phyloP scores from a whole-genome alignment of 2,113 vertebrate genomes.

The Jacana jacana region DNA sequence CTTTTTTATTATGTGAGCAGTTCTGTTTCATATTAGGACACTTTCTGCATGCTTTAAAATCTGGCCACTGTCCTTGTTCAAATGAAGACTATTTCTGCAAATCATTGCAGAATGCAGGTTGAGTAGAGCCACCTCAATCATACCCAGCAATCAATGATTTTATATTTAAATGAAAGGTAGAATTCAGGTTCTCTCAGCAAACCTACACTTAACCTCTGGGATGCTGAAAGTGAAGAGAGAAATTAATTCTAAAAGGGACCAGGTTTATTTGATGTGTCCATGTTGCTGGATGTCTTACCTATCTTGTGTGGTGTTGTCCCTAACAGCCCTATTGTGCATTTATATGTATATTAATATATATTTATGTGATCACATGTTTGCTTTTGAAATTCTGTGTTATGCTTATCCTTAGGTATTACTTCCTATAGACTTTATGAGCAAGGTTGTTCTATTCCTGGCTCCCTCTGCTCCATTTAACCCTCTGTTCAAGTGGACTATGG shows the following conservation, averaged over 20 bases:
- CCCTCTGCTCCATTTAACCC: neutral
- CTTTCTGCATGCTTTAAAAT: neutral
- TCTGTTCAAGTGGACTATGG: neutral
- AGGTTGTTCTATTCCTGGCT: neutral
- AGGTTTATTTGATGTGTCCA: neutral
- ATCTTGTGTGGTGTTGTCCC: neutral
- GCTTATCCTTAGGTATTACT: neutral
- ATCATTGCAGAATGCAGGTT: neutral
- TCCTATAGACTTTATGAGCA: neutral
- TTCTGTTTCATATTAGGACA: neutral
- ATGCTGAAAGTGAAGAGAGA: neutral
- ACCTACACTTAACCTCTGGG: neutral
- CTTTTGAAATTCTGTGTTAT: neutral
- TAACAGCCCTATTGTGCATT: neutral
- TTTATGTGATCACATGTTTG: neutral
- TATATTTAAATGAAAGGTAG: neutral
- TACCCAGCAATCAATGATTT: rapidly evolving
- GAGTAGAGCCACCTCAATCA: neutral
- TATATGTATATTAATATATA: neutral
- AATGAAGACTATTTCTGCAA: neutral
- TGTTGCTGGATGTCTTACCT: neutral
- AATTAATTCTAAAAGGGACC: neutral
- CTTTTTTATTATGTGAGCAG: neutral
- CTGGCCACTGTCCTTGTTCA: neutral
- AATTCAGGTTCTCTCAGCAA: neutral